Base-by-base conservation (phyloP, 2,113 vertebrate species). In the Erythrolamprus reginae region DNA sequence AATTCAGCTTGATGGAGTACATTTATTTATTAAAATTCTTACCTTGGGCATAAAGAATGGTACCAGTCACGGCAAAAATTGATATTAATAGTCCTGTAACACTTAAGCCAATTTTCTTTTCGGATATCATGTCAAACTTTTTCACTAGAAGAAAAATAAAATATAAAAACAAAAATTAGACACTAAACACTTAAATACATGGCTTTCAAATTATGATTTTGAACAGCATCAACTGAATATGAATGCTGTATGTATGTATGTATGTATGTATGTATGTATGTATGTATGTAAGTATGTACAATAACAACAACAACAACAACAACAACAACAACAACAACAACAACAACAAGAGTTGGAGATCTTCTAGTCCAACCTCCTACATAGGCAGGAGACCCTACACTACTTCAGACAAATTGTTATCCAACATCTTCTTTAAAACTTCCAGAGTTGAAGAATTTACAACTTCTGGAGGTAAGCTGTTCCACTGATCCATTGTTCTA, bases 11-110 rank as follows among this genome's bases (percentile, higher is more conserved):
- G 17, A 77, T 42, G 3, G 33, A 42, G 3, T 21, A 42, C 13
- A 19, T 77, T n/a, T 50, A 28, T 84, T 51, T 85, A n/a, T 85
- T n/a, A 51, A 0, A 58, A 38, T 6, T 56, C 95, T 96, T 95
- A 97, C 97, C 97, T 92, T 94, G 94, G 61, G 96, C 21, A 53
- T 97, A 96, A 91, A 97, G 95, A 91, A 94, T 93, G 86, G 93
- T 92, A 12, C 97, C 97, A 88, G 94, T 52, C 70, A 95, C 86
- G 84, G 95, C 94, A 56, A 93, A 0, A 53, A 89, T 0, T 45
- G 90, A 90, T 56, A 96, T 53, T 48, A 95, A 10, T 13, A 93
- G 6, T 94, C 94, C 92, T 91, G 90, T 33, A 90, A 93, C 26
- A 92, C 95, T 88, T 2, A 95, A 23, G 86, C 90, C 77, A 1